Evolutionary conservation across 2,888 invertebrate genomes (phyloP).

Genomic region (Trichacis sp.): DNA sequence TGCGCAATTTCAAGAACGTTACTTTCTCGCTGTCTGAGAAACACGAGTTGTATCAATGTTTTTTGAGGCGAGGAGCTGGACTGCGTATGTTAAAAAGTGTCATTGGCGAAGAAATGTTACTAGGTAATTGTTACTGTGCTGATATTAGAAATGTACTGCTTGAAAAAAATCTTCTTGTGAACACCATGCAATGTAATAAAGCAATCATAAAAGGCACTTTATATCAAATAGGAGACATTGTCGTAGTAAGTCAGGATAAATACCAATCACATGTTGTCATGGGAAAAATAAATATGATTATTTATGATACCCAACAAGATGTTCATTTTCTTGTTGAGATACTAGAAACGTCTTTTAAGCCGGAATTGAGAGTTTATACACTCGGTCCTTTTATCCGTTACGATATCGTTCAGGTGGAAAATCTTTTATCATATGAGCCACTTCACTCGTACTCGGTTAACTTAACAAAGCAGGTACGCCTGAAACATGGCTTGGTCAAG

Average conservation of each 20-base stretch:
- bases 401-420: too few relatives aligned
- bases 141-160: conserved; percentile 15
- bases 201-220: conserved; percentile 25
- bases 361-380: too few relatives aligned
- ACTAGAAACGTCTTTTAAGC: too few relatives aligned
- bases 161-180: conserved; percentile 14
- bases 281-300: conserved; percentile 18
- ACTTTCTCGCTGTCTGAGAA: conserved; percentile 17
- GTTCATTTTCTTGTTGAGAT: too few relatives aligned
- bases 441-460: too few relatives aligned
- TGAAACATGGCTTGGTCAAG: too few relatives aligned
- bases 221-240: conserved; percentile 23
- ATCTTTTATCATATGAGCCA: too few relatives aligned
- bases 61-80: conserved; percentile 20
- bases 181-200: conserved; percentile 15
- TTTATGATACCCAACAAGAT: too few relatives aligned
- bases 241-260: conserved; percentile 16
- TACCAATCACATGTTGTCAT: conserved; percentile 29
- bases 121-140: background rate
- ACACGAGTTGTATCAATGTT: conserved; percentile 32
- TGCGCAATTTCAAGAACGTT: conserved; percentile 24
- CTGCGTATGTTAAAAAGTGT: conserved; percentile 1
- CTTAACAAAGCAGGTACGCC: too few relatives aligned
- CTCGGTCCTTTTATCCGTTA: too few relatives aligned
- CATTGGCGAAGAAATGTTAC: too few relatives aligned